phyloP scores from a whole-genome alignment of 64 coral and sea anemone genomes.

The Pocillopora verrucosa region DNA sequence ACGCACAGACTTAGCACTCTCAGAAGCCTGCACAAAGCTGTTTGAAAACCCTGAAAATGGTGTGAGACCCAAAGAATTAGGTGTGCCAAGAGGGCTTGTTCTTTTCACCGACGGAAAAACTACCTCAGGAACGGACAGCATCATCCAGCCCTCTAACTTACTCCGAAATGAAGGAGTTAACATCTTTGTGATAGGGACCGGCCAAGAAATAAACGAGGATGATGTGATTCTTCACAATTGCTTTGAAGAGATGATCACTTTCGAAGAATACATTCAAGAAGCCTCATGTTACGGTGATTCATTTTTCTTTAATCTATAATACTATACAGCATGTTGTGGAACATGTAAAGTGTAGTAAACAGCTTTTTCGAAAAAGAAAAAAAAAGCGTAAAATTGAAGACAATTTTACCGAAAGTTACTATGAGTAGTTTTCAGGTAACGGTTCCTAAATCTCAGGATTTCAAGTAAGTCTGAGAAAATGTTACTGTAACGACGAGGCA shows the following conservation, averaged over 20 bases:
- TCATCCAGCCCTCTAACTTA: neutral
- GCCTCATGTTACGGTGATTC: constrained; percentile 40
- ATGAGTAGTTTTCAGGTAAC: too few relatives aligned
- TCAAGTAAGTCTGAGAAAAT: too few relatives aligned
- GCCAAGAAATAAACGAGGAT: neutral
- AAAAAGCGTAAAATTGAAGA: too few relatives aligned
- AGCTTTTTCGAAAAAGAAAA: too few relatives aligned
- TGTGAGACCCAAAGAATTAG: constrained; percentile 11
- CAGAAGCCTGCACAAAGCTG: neutral
- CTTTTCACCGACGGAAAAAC: constrained; percentile 57
- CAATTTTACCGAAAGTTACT: too few relatives aligned
- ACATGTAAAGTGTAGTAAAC: too few relatives aligned
- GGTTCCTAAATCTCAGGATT: too few relatives aligned
- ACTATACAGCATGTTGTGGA: too few relatives aligned
- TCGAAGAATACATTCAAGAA: constrained; percentile 1
- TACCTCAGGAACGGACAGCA: too few relatives aligned
- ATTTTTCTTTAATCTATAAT: neutral
- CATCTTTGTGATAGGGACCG: constrained; percentile 53
- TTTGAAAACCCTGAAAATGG: constrained; percentile 27
- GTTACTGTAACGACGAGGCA: too few relatives aligned
- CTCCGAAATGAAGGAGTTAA: constrained; percentile 36
- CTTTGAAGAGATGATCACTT: neutral
- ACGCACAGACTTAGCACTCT: constrained; percentile 29
- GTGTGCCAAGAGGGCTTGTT: constrained; percentile 40
- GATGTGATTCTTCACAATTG: constrained; percentile 22